phyloP scores from a whole-genome alignment of 2,113 vertebrate genomes.

The Drymodes brunneopygia region DNA sequence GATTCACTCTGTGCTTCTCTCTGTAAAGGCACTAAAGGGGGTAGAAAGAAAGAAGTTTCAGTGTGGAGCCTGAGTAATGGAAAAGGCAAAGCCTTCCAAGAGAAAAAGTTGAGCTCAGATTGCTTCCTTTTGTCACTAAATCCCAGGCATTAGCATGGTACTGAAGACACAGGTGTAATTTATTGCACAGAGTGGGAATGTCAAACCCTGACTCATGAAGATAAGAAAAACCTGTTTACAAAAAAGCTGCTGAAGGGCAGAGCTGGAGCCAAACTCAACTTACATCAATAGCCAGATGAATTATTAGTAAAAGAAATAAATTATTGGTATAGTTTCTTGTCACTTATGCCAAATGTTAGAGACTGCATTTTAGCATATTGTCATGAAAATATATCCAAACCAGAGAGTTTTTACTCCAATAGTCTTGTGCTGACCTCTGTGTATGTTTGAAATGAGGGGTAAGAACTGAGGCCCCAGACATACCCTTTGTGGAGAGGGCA shows the following conservation, averaged over 20 bases:
- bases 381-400: background rate
- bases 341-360: background rate
- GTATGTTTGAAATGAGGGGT: background rate
- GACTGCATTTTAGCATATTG: background rate
- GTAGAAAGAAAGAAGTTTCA: background rate
- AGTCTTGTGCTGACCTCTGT: background rate
- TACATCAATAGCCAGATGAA: background rate
- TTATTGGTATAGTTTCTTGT: background rate
- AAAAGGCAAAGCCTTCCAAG: background rate
- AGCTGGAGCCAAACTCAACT: background rate
- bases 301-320: slow-evolving; percentile 7
- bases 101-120: background rate
- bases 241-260: slow-evolving; percentile 5
- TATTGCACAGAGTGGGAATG: background rate
- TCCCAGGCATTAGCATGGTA: background rate
- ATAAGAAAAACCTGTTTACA: slow-evolving; percentile 11
- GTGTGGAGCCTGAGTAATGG: background rate
- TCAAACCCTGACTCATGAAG: background rate
- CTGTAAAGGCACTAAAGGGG: background rate
- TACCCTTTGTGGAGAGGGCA: background rate
- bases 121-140: background rate
- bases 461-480: background rate
- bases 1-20: background rate
- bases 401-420: background rate
- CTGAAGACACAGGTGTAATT: background rate